phyloP scores from a whole-genome alignment of 2,888 invertebrate species.

The Globia sparganii region DNA sequence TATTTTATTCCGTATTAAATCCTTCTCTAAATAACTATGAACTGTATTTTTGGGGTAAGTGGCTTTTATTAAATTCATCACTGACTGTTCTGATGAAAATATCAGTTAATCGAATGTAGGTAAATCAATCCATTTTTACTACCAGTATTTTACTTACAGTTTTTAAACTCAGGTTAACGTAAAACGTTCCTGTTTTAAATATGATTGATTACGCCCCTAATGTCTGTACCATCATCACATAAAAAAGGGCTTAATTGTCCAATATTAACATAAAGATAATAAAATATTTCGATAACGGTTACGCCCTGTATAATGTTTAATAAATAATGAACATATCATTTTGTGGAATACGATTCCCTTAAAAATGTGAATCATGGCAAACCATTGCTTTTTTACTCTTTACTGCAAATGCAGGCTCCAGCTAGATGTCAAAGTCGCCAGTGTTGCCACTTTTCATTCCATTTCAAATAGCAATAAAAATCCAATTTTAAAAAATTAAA shows the following conservation, averaged over 20 bases:
- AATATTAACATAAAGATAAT: conserved; percentile 10
- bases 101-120: not conserved
- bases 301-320: not conserved
- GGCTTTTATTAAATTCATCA: not conserved
- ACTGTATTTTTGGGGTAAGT: not conserved
- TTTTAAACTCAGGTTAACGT: not conserved
- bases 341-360: not conserved
- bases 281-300: not conserved
- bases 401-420: conserved; percentile 13
- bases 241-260: conserved; percentile 10
- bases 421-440: conserved; percentile 46
- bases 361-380: not conserved
- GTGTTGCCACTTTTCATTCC: conserved; percentile 75
- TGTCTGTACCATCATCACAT: not conserved
- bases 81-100: not conserved
- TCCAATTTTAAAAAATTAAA: conserved; percentile 89
- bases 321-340: not conserved
- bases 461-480: conserved; percentile 83
- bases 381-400: not conserved
- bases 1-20: not conserved
- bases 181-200: conserved; percentile 7
- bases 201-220: conserved; percentile 7
- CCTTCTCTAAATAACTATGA: not conserved
- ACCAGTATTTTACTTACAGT: not conserved
- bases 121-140: not conserved